A percentile compares a stretch with the other conserved stretches of the same genome.
Conservation (phyloP, 35 echinoderm and acorn worm genomes). For the Diadema setosum region DNA sequence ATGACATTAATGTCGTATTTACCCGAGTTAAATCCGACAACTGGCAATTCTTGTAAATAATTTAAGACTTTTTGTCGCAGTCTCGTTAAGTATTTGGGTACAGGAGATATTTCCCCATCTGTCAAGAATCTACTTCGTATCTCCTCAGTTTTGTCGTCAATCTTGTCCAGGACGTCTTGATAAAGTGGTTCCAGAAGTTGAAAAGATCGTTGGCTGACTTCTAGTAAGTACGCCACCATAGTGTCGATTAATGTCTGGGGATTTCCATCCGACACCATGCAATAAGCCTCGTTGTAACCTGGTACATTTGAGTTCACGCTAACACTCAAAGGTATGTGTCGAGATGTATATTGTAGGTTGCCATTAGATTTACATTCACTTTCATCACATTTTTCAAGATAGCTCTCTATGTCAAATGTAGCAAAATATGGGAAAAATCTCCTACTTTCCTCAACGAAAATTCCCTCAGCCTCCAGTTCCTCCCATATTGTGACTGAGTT, state of each 20-base stretch:
- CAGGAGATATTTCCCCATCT: not conserved
- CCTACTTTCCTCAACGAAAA: not conserved
- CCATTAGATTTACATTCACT: not conserved
- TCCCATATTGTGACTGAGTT: not conserved
- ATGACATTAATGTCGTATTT: too few species aligned
- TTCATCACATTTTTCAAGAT: not conserved
- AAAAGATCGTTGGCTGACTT: not conserved
- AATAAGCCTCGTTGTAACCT: not conserved
- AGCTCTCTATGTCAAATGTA: conserved; percentile 30
- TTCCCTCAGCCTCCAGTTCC: not conserved
- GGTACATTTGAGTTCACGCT: not conserved
- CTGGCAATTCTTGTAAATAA: conserved; percentile 17
- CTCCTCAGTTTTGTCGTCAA: not conserved
- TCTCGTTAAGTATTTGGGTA: not conserved
- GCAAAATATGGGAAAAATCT: conserved; percentile 16
- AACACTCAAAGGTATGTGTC: not conserved
- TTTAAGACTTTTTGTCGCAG: not conserved
- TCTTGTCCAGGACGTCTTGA: not conserved
- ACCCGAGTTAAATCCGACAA: conserved; percentile 42
- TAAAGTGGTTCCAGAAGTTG: not conserved
- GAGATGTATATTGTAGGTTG: not conserved
- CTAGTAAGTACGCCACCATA: not conserved
- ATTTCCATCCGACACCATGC: not conserved
- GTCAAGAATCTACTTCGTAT: too few species aligned
- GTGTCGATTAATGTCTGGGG: not conserved